Percentiles rank a stretch among this genome's conserved stretches.
Evolutionary conservation across 1,140 invertebrate genomes (phyloP).

Genomic region (Heliconius hewitsoni): DNA sequence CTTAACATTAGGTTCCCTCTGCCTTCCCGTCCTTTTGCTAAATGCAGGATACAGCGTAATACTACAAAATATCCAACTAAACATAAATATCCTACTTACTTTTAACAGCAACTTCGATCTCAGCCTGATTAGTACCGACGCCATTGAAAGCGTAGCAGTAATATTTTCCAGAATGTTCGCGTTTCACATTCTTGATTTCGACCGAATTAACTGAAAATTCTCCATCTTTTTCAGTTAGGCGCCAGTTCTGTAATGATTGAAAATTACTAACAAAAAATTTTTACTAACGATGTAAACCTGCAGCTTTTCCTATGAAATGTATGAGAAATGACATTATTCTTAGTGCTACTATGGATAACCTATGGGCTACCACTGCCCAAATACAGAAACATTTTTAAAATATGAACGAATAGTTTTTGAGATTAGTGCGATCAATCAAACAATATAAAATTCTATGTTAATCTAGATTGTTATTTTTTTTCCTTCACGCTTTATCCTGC

Average conservation of each 20-base stretch:
- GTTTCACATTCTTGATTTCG: constrained; percentile 51
- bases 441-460: too few relatives aligned
- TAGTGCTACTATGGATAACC: too few relatives aligned
- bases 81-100: constrained; percentile 33
- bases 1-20: not conserved
- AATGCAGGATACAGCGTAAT: not conserved
- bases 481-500: not conserved
- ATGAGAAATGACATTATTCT: too few relatives aligned
- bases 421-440: too few relatives aligned
- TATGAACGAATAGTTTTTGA: too few relatives aligned
- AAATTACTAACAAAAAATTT: not conserved
- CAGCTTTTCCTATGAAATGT: too few relatives aligned
- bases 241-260: constrained; percentile 51
- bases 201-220: constrained; percentile 53
- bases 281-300: not conserved
- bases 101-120: constrained; percentile 45
- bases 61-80: not conserved
- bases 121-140: constrained; percentile 45
- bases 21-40: not conserved
- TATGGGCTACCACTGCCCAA: too few relatives aligned
- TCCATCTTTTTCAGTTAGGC: constrained; percentile 58
- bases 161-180: constrained; percentile 57
- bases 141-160: constrained; percentile 65
- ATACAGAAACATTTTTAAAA: too few relatives aligned
- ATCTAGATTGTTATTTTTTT: too few relatives aligned